Base-by-base conservation (phyloP, 2,888 invertebrate species). In the Spicauda simplicius region DNA sequence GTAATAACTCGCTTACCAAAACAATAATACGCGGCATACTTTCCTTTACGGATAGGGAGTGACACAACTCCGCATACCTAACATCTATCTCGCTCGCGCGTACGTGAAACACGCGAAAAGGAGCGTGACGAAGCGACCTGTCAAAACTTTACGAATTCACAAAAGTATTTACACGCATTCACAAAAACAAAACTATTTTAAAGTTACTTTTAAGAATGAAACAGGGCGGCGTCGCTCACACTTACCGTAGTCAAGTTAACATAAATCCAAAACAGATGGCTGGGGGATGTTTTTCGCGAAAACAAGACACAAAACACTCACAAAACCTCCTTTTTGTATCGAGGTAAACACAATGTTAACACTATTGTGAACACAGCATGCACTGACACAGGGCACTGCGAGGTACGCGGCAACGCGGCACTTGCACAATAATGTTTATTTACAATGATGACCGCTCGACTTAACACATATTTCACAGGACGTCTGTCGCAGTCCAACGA, bases 221-320 rank as follows among this genome's bases (percentile, higher is more conserved):
- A 45, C 14, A 55, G 16, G 16, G 10, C 33, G 3, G 16, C 48
- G 30, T 41, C 25, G 16, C 56, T 33, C 48, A 19, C 71, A 86
- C 92, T 90, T 80, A 92, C 92, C 89, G 88, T 84, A 77, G 77
- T 84, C 84, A 88, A 88, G 85, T 85, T 85, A 85, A 87, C 92
- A 92, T 92, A 91, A 90, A 92, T 91, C 92, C 92, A 90, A 91
- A 86, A 87, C 80, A 84, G 79, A 82, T 79, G 80, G 79, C 84
- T 83, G 82, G 77, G 75, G 76, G 78, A 83, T 81, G 82, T 81
- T 86, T 85, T 85, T 82, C 80, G 78, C 77, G 82, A 89, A 90
- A 91, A 92, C 91, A 91, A 86, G 85, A 75, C 86, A 88, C 87
- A 87, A 87, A 88, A 91, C 90, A 91, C 87, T 80, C 80, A 82